Conservation (phyloP, 2,113 vertebrate species). For the Anhinga anhinga region DNA sequence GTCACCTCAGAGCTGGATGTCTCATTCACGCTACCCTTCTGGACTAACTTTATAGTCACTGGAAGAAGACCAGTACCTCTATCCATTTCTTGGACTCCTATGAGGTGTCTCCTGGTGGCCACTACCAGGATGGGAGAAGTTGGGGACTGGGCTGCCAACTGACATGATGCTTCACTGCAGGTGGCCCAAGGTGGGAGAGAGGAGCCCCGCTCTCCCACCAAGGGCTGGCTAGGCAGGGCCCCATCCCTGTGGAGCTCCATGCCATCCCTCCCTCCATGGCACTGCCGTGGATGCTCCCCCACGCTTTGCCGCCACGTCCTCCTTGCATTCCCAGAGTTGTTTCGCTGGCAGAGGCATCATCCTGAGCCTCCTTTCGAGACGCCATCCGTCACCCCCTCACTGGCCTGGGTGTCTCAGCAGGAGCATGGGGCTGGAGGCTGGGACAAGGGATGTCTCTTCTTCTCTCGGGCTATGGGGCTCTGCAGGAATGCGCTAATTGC, state of each 20-base stretch:
- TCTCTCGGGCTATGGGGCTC: constrained; percentile 38
- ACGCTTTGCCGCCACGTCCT: background rate
- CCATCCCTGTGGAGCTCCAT: background rate
- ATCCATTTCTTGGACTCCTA: background rate
- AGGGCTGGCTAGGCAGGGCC: too few species aligned
- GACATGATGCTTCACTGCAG: background rate
- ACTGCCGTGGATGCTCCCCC: background rate
- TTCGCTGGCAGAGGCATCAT: background rate
- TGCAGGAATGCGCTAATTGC: constrained; percentile 69
- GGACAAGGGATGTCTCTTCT: constrained; percentile 58
- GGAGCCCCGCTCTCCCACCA: background rate
- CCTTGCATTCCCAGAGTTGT: constrained; percentile 36
- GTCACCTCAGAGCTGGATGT: background rate
- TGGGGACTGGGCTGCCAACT: background rate
- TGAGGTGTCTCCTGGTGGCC: background rate
- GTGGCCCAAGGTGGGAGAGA: background rate
- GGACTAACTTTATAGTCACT: background rate
- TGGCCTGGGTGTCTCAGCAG: background rate
- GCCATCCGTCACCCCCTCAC: constrained; percentile 18
- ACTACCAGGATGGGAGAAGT: background rate
- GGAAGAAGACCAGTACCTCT: background rate
- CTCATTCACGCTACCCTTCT: background rate
- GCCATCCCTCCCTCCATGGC: background rate
- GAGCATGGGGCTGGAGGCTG: constrained; percentile 52
- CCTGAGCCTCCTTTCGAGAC: background rate